Percentiles rank a stretch among this genome's conserved stretches.
phyloP scores from a whole-genome alignment of 2,888 invertebrate species.

The Clivina fossor region DNA sequence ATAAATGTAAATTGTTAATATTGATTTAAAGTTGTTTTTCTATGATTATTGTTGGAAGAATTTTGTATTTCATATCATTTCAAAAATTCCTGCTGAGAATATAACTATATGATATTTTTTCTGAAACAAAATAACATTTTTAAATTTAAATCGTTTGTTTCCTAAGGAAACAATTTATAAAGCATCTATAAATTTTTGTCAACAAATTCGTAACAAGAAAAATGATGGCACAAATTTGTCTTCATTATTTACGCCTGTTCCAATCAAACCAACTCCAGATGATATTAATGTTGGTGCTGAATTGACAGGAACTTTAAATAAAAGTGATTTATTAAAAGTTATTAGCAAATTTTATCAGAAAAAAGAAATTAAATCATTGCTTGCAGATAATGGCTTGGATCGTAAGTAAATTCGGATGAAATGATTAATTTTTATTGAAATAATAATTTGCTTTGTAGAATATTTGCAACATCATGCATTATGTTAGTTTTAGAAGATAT shows the following conservation, averaged over 20 bases:
- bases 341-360: constrained; percentile 82
- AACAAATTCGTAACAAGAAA: constrained; percentile 50
- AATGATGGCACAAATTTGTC: constrained; percentile 57
- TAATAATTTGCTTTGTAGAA: constrained; percentile 55
- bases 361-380: constrained; percentile 74
- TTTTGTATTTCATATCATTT: too few relatives aligned
- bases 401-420: constrained; percentile 56
- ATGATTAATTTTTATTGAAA: constrained; percentile 6
- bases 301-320: constrained; percentile 78
- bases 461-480: constrained; percentile 85
- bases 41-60: too few relatives aligned
- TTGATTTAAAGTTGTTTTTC: too few relatives aligned
- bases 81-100: too few relatives aligned
- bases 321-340: constrained; percentile 76
- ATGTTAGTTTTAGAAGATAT: constrained; percentile 83
- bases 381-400: constrained; percentile 81
- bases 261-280: constrained; percentile 72
- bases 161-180: too few relatives aligned
- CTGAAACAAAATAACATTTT: too few relatives aligned
- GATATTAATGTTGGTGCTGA: constrained; percentile 87
- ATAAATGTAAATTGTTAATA: too few relatives aligned
- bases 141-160: too few relatives aligned
- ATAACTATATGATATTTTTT: too few relatives aligned
- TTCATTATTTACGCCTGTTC: constrained; percentile 72
- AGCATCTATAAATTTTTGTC: constrained; percentile 13